These are phyloP conservation scores for Drosophila serrata DNA, from an alignment of 1,140 invertebrate genomes.

Conservation along the genomic window DNA sequence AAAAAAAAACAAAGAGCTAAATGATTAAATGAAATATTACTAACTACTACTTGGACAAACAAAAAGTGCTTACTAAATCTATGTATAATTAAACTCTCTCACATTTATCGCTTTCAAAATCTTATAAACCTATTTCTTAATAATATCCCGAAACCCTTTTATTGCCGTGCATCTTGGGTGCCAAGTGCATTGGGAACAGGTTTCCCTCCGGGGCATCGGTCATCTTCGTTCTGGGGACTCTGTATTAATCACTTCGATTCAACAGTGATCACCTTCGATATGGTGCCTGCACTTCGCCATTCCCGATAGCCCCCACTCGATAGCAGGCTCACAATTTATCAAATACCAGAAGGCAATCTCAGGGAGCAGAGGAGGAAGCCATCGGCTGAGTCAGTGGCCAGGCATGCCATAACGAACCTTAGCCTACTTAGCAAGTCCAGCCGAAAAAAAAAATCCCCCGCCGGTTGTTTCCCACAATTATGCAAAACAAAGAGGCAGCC, in stretches of 20 bases:
- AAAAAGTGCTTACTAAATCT: not conserved
- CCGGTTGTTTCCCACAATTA: slow-evolving; percentile 83
- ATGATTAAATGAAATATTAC: not conserved
- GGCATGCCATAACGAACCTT: slow-evolving; percentile 80
- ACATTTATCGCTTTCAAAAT: not conserved
- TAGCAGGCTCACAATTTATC: slow-evolving; percentile 76
- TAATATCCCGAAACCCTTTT: not conserved
- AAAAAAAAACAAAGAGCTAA: not conserved
- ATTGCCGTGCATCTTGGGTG: slow-evolving; percentile 46
- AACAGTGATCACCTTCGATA: slow-evolving; percentile 61
- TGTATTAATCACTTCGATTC: slow-evolving; percentile 76
- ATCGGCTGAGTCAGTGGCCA: slow-evolving; percentile 60
- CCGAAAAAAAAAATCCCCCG: slow-evolving; percentile 53
- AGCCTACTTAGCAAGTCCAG: slow-evolving; percentile 70
- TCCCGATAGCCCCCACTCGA: slow-evolving; percentile 54
- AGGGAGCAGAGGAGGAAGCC: not conserved
- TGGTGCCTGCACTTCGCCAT: slow-evolving; percentile 62
- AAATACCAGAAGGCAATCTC: slow-evolving; percentile 50
- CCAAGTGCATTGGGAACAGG: slow-evolving; percentile 69
- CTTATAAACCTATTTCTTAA: not conserved
- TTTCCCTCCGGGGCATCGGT: slow-evolving; percentile 26
- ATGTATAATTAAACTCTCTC: fast-evolving
- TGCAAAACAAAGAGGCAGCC: slow-evolving; percentile 68
- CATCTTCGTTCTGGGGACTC: slow-evolving; percentile 25
- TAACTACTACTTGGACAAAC: not conserved